These are phyloP conservation scores for Glossophaga mutica DNA, from an alignment of 2,797 vertebrate genomes.

Conservation along the genomic window DNA sequence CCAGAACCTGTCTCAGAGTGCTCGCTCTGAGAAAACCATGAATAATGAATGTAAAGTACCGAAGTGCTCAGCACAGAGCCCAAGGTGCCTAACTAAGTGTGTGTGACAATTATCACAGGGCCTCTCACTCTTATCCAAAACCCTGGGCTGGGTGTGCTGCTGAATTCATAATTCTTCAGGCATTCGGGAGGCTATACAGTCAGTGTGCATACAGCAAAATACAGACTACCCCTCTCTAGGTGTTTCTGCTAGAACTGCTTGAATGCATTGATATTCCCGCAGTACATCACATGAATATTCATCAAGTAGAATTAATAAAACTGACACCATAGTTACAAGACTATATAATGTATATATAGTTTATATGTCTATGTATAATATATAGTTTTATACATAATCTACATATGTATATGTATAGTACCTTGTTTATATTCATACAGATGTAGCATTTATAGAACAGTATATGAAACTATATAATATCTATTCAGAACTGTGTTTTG, in stretches of 20 bases:
- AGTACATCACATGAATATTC: not conserved
- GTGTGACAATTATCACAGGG: not conserved
- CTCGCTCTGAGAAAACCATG: not conserved
- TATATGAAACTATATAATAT: not conserved
- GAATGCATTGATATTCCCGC: not conserved
- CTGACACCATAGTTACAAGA: not conserved
- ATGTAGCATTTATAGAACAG: not conserved
- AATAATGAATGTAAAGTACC: rapidly evolving
- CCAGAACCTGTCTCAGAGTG: not conserved
- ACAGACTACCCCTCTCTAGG: not conserved
- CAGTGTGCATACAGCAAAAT: not conserved
- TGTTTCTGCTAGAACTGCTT: not conserved
- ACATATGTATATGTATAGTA: not conserved
- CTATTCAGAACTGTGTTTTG: not conserved
- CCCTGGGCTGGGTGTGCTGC: not conserved
- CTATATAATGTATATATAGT: not conserved
- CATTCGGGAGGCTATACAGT: not conserved
- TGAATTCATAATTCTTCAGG: not conserved
- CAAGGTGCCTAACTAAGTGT: not conserved
- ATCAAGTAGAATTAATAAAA: not conserved
- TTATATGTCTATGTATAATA: not conserved
- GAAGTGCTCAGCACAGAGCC: not conserved
- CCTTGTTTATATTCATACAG: too few relatives aligned
- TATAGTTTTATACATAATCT: not conserved
- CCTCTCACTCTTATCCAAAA: not conserved